Evolutionary conservation across 1,140 invertebrate species (phyloP).

Genomic region (Brachionus asplanchnoidis): DNA sequence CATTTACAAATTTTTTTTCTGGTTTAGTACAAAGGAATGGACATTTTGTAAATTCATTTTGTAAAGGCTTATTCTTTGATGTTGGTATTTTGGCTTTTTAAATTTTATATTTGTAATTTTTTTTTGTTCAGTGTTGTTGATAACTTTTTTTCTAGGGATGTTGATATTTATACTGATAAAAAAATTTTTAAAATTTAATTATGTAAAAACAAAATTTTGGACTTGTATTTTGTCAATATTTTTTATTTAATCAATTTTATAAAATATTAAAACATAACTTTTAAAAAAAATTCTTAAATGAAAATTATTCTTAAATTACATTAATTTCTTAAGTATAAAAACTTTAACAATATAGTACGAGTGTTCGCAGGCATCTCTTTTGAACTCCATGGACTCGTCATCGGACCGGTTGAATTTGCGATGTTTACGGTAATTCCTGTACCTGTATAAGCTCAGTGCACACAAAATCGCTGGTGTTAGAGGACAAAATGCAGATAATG

Average conservation of each 20-base stretch:
- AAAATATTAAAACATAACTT: neutral
- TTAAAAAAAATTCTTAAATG: neutral
- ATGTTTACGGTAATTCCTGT: conserved; percentile 56
- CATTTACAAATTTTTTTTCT: too few species aligned
- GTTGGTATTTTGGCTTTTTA: neutral
- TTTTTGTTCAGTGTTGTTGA: neutral
- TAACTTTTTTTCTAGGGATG: neutral
- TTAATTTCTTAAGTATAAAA: neutral
- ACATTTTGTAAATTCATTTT: too few species aligned
- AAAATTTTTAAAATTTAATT: neutral
- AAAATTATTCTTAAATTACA: neutral
- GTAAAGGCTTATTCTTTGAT: too few species aligned
- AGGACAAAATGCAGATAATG: conserved; percentile 58
- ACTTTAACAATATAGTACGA: neutral
- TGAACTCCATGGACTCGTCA: neutral
- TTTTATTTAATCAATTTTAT: neutral
- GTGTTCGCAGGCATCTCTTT: neutral
- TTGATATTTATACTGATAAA: neutral
- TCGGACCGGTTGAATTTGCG: conserved; percentile 37
- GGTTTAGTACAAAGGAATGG: too few species aligned
- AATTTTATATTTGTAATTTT: neutral
- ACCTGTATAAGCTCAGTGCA: conserved; percentile 59
- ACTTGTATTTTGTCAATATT: neutral
- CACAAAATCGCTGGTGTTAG: conserved; percentile 60
- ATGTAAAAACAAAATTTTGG: neutral